These are phyloP conservation scores for Abrostola tripartita DNA, from an alignment of 2,888 invertebrate species.

Conservation along the genomic window DNA sequence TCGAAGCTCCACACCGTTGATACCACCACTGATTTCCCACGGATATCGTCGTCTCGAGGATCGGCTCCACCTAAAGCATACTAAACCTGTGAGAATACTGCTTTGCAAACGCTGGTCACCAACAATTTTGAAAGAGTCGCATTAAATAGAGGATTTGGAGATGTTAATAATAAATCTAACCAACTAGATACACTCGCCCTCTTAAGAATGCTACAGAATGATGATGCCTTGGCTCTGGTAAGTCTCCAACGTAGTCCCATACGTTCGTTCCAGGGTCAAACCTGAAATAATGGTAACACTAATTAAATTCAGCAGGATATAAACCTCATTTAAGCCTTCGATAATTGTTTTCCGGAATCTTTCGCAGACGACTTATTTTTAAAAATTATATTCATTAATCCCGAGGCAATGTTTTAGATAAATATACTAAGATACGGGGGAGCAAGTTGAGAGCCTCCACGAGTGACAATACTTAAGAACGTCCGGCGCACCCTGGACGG, in stretches of 20 bases:
- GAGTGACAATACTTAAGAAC: no score
- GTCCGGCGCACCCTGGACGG: no score
- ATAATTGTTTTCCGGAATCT: no score
- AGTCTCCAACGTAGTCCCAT: constrained; percentile 91
- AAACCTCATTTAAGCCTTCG: no score
- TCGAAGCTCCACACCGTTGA: constrained; percentile 92
- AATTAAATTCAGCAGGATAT: background rate
- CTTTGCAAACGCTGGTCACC: no score
- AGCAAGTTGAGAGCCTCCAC: no score
- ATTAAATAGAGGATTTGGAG: no score
- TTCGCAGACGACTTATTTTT: no score
- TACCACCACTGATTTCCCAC: constrained; percentile 88
- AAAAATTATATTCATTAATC: no score
- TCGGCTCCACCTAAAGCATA: constrained; percentile 88
- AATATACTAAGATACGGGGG: no score
- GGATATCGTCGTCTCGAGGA: constrained; percentile 88
- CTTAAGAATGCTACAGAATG: constrained; percentile 90
- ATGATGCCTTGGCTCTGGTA: constrained; percentile 92
- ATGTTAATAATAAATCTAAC: constrained; percentile 71
- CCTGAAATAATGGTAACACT: constrained; percentile 57
- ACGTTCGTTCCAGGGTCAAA: constrained; percentile 89
- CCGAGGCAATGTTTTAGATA: no score
- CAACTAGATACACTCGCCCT: constrained; percentile 91
- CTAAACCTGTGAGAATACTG: background rate
- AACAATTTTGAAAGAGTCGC: no score